Evolutionary conservation across 2,113 vertebrate species (phyloP).

Genomic region (Mobula hypostoma): DNA sequence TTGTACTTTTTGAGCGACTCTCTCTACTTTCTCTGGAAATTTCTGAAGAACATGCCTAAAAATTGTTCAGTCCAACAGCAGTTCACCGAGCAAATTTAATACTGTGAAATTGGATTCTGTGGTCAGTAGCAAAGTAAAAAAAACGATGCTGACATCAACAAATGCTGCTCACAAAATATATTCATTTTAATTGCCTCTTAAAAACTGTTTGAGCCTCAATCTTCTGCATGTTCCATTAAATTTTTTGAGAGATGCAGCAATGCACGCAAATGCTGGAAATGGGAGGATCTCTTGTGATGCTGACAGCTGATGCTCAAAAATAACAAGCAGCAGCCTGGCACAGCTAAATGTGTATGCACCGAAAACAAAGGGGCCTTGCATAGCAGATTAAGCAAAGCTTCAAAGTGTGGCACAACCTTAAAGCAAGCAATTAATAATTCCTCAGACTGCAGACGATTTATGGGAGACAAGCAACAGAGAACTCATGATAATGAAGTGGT

Average conservation of each 20-base stretch:
- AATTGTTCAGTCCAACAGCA: not conserved
- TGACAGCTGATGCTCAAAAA: not conserved
- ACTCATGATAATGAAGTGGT: not conserved
- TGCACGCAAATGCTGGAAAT: not conserved
- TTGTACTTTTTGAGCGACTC: not conserved
- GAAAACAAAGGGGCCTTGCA: not conserved
- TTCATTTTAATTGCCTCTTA: not conserved
- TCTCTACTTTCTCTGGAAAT: not conserved
- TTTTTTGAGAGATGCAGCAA: not conserved
- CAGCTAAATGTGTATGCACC: not conserved
- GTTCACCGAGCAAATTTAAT: not conserved
- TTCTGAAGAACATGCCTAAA: not conserved
- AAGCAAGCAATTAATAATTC: not conserved
- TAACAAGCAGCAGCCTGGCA: not conserved
- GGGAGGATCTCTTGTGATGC: not conserved
- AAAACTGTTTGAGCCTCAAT: not conserved
- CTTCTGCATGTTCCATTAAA: not conserved
- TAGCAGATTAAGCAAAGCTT: not conserved
- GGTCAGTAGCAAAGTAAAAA: too few relatives aligned
- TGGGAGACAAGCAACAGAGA: not conserved
- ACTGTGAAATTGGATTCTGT: not conserved
- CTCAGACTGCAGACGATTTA: not conserved
- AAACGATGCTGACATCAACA: too few relatives aligned
- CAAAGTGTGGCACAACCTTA: not conserved
- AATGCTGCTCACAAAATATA: too few relatives aligned